A percentile compares a stretch with the other conserved stretches of the same genome.
These are phyloP conservation scores for Balanococcus diminutus DNA, from an alignment of 2,888 invertebrate species.

Conservation along the genomic window DNA sequence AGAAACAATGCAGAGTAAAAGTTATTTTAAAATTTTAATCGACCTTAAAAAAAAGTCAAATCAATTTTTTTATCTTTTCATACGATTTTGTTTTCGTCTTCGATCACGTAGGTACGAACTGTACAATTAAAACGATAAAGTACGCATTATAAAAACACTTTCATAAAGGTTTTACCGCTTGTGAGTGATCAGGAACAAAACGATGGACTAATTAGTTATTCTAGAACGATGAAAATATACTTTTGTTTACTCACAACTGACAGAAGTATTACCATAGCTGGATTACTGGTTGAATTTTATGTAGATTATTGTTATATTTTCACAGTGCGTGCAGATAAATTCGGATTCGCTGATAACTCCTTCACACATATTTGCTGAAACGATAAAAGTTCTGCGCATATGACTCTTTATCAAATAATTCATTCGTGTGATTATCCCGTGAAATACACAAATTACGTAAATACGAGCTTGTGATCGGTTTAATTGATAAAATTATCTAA, in stretches of 20 bases:
- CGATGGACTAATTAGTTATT: background rate
- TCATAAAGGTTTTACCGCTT: background rate
- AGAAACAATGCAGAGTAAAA: background rate
- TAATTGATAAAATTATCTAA: background rate
- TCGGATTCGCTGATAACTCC: background rate
- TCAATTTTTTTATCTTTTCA: background rate
- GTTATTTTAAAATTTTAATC: background rate
- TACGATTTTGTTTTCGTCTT: background rate
- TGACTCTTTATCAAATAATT: background rate
- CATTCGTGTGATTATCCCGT: constrained; percentile 12
- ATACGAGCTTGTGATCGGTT: background rate
- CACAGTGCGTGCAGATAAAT: background rate
- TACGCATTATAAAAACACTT: background rate
- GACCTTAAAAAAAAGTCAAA: constrained; percentile 2
- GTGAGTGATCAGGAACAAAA: background rate
- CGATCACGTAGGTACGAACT: background rate
- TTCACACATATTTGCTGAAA: background rate
- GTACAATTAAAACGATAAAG: background rate
- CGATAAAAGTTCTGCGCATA: background rate
- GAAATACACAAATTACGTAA: background rate
- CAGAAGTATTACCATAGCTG: background rate
- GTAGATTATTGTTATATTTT: background rate
- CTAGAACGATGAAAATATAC: background rate
- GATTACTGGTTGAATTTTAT: background rate
- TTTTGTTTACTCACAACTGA: too few relatives aligned